Conservation (phyloP, 92 coral and sea anemone species). For the Paramuricea clavata region DNA sequence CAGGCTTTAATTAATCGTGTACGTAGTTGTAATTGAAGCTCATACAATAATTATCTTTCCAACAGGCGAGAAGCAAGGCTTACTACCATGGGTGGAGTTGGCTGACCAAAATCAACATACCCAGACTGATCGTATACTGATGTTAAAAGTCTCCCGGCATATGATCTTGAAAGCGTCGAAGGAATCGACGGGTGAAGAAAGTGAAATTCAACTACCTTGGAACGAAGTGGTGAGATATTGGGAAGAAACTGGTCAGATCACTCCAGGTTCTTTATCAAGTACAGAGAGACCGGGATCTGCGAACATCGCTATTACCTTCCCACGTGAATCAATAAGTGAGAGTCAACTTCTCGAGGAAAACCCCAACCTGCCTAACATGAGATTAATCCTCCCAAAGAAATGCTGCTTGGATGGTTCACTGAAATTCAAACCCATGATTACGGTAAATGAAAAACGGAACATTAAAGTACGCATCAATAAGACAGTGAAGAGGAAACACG, state of each 20-base stretch:
- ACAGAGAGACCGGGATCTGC: background rate
- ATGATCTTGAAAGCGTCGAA: conserved; percentile 35
- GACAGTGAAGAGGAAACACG: conserved; percentile 29
- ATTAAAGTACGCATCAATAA: conserved; percentile 28
- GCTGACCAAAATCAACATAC: background rate
- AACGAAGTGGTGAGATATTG: conserved; percentile 32
- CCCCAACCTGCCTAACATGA: conserved; percentile 12
- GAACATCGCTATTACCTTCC: conserved; percentile 17
- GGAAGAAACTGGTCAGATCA: conserved; percentile 31
- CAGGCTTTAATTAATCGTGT: background rate
- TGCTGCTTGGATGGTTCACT: conserved; percentile 35
- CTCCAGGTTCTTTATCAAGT: background rate
- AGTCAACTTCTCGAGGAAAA: background rate
- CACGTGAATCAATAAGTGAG: background rate
- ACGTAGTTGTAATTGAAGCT: background rate
- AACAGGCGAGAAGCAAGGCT: conserved; percentile 18
- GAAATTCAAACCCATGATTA: conserved; percentile 7
- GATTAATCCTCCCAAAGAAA: conserved; percentile 31
- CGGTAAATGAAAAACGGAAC: conserved; percentile 19
- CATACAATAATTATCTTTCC: background rate
- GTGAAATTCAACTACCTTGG: conserved; percentile 42
- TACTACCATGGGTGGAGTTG: conserved; percentile 35
- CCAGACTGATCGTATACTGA: conserved; percentile 17
- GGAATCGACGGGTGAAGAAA: background rate
- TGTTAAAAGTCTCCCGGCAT: conserved; percentile 22